Conservation (phyloP, 2,888 invertebrate species). For the Cataglyphis livida region DNA sequence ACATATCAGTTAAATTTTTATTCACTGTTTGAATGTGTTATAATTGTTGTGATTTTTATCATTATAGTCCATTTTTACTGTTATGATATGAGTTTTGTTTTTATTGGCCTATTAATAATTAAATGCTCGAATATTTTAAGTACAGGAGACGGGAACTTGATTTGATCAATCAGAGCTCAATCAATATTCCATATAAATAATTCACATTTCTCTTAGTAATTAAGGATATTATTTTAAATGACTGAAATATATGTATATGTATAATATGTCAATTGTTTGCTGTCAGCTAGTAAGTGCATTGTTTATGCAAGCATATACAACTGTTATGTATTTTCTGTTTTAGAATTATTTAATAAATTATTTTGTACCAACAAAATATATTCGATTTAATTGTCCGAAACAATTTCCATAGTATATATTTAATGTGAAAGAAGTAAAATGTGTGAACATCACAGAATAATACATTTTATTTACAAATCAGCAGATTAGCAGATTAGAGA, state of each 20-base stretch:
- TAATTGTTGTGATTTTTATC: not conserved
- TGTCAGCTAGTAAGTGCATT: slow-evolving; percentile 17
- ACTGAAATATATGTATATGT: slow-evolving; percentile 37
- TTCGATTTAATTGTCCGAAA: not conserved
- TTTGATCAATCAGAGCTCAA: slow-evolving; percentile 23
- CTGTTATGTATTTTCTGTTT: slow-evolving; percentile 59
- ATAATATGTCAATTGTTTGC: slow-evolving; percentile 41
- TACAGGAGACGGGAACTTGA: slow-evolving; percentile 21
- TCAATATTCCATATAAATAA: slow-evolving; percentile 12
- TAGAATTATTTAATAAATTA: slow-evolving; percentile 70
- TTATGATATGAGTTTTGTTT: not conserved
- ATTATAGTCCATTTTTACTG: not conserved
- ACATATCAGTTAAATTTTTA: slow-evolving; percentile 25
- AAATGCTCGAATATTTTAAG: not conserved
- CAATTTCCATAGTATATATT: not conserved
- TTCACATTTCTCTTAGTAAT: slow-evolving; percentile 6
- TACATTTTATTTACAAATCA: slow-evolving; percentile 79
- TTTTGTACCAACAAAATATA: slow-evolving; percentile 62
- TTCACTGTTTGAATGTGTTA: not conserved
- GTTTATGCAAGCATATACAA: slow-evolving; percentile 18
- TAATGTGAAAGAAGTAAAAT: slow-evolving; percentile 30
- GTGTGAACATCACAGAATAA: slow-evolving; percentile 65
- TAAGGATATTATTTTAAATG: slow-evolving; percentile 17
- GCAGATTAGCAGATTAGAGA: slow-evolving; percentile 54
- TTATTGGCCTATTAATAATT: slow-evolving; percentile 11